A percentile compares a stretch with the other conserved stretches of the same genome.
Evolutionary conservation across 2,797 vertebrate species (phyloP).

Genomic region (Silurus lanzhouensis): DNA sequence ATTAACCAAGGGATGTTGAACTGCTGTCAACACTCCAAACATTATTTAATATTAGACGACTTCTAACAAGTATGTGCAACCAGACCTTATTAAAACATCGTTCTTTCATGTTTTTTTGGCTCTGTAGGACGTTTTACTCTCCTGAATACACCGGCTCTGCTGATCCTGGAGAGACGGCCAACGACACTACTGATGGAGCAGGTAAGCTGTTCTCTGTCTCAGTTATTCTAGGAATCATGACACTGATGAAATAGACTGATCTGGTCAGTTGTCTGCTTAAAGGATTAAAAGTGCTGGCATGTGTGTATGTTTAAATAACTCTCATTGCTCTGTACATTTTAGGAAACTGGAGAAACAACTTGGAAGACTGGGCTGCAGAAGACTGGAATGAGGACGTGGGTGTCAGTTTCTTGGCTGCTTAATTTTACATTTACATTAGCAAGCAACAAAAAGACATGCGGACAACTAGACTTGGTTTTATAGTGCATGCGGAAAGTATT

Average conservation of each 20-base stretch:
- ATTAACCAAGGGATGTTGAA: neutral
- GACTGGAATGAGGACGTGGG: conserved; percentile 98
- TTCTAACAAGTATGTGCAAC: neutral
- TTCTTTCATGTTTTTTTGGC: neutral
- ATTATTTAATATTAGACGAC: neutral
- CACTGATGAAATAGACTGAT: neutral
- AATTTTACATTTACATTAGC: neutral
- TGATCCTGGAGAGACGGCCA: conserved; percentile 81
- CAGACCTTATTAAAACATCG: neutral
- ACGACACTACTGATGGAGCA: conserved; percentile 80
- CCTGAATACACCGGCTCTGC: conserved; percentile 84
- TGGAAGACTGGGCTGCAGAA: conserved; percentile 93
- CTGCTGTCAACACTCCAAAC: neutral
- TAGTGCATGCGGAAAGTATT: no score
- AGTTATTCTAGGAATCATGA: neutral
- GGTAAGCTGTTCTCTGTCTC: conserved; percentile 66
- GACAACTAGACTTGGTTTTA: no score
- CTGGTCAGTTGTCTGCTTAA: neutral
- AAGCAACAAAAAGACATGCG: neutral
- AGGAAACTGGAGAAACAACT: conserved; percentile 86
- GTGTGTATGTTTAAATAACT: neutral
- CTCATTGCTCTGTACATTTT: neutral
- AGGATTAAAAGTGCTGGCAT: neutral
- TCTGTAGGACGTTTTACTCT: conserved; percentile 89
- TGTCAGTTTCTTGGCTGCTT: conserved; percentile 24